Evolutionary conservation across 2,113 vertebrate genomes (phyloP), one percentile per base, ranked within the genome.

Genomic region (Aspidoscelis tigris): DNA sequence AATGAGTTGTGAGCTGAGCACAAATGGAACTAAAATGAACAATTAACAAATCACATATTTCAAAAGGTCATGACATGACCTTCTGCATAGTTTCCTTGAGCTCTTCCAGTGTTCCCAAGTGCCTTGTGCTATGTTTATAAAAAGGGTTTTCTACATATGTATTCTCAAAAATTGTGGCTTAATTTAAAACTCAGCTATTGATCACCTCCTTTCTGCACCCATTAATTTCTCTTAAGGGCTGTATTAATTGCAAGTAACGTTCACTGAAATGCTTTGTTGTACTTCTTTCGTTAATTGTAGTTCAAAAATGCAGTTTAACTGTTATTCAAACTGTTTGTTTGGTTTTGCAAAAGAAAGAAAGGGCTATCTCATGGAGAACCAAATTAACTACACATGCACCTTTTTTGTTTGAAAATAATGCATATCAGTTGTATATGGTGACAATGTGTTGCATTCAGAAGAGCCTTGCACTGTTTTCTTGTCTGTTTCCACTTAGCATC

Each of bases 211-310:
- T 9, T 39, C 44, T 86, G 16, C 26, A 83, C 24, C 53, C 43
- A 2, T 69, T 82, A 78, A 80, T 47, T 76, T 80, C 18, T 7
- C 39, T 1, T 10, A 58, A 21, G 0, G 33, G 39, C 68, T 24
- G 16, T 84, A 4, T 65, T 68, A 84, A 64, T 26, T 61, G 74
- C 84, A 43, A 61, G 12, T 43, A 47, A 71, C 81, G 9, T 26
- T 66, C 69, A 61, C 2, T 68, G 24, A 73, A 87, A 82, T 68
- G 74, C 44, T 70, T 26, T 26, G 21, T 22, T 66, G 65, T 24
- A 22, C 65, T 80, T 85, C 77, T 73, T 72, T 50, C 39, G 61
- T 68, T 80, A 86, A 74, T 88, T 87, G 61, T 73, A 78, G 82
- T 78, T n/a, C 76, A 68, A 84, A 43, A 18, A 58, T 64, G 10